Percentiles rank a stretch among this genome's conserved stretches.
These are phyloP conservation scores for Drosophila sordidula DNA, from an alignment of 2,888 invertebrate genomes.

Conservation along the genomic window DNA sequence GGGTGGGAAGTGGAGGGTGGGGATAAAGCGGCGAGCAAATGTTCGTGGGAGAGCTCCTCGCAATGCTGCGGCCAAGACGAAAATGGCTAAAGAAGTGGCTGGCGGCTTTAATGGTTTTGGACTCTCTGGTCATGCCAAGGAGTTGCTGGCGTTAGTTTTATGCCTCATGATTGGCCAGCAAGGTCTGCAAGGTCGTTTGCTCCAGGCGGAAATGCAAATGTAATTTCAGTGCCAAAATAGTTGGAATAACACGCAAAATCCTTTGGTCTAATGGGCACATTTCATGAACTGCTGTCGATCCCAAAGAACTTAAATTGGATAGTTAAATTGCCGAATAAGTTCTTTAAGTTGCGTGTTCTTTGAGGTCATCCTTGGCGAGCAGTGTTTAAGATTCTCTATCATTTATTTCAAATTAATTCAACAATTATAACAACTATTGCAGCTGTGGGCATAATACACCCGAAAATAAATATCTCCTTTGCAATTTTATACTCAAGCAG, in stretches of 20 bases:
- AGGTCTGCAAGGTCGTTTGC: constrained; percentile 54
- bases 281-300: neutral
- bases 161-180: constrained; percentile 25
- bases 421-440: neutral
- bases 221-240: constrained; percentile 19
- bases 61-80: constrained; percentile 55
- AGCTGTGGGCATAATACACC: constrained; percentile 2
- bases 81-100: constrained; percentile 61
- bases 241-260: constrained; percentile 8
- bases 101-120: constrained; percentile 62
- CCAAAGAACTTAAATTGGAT: neutral
- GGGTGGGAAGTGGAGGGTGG: neutral
- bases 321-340: too few relatives aligned
- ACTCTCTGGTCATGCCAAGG: constrained; percentile 22
- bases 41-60: constrained; percentile 27
- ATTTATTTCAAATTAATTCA: neutral
- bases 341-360: neutral
- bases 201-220: constrained; percentile 48
- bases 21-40: constrained; percentile 7
- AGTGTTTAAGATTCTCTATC: too few relatives aligned
- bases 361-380: neutral
- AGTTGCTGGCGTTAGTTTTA: constrained; percentile 30
- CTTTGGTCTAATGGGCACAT: constrained; percentile 1
- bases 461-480: constrained; percentile 2
- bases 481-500: constrained; percentile 6